Conservation (phyloP, 23 tunicate genomes). For the Ciona savignyi region DNA sequence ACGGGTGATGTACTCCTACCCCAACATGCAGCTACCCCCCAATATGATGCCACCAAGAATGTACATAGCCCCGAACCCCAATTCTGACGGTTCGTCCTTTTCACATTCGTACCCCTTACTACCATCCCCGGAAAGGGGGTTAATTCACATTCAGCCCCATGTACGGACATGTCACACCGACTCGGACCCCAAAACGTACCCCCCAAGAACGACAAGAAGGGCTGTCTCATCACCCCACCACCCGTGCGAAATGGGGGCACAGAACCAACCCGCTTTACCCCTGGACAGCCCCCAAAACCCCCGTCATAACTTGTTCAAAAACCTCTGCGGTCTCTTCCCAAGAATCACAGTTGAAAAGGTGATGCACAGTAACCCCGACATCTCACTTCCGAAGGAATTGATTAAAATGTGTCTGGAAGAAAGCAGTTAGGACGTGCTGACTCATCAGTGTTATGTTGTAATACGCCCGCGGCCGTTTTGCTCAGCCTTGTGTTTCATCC, state of each 20-base stretch:
- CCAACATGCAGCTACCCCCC: not conserved
- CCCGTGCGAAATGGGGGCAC: not conserved
- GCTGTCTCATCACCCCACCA: not conserved
- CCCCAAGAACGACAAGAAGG: conserved; percentile 25
- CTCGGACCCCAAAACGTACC: conserved; percentile 36
- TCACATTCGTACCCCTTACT: conserved; percentile 38
- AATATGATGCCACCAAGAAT: not conserved
- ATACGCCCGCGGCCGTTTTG: too few species aligned
- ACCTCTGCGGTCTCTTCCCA: conserved; percentile 79
- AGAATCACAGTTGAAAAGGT: conserved; percentile 53
- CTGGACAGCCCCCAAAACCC: conserved; percentile 54
- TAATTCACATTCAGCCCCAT: conserved; percentile 1
- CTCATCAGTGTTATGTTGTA: too few species aligned
- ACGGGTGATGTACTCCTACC: not conserved
- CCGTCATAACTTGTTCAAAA: conserved; percentile 57
- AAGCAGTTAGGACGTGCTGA: conserved; percentile 4
- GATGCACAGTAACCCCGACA: conserved; percentile 41
- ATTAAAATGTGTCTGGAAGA: conserved; percentile 64
- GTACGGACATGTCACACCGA: conserved; percentile 16
- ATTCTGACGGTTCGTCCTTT: conserved; percentile 4
- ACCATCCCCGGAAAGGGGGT: not conserved
- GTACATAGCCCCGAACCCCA: not conserved
- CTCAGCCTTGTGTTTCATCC: not conserved
- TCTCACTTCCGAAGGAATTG: conserved; percentile 44
- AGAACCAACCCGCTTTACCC: not conserved